Base-by-base conservation (phyloP, 2,888 invertebrate genomes). In the Paralinhomoeus sp. region DNA sequence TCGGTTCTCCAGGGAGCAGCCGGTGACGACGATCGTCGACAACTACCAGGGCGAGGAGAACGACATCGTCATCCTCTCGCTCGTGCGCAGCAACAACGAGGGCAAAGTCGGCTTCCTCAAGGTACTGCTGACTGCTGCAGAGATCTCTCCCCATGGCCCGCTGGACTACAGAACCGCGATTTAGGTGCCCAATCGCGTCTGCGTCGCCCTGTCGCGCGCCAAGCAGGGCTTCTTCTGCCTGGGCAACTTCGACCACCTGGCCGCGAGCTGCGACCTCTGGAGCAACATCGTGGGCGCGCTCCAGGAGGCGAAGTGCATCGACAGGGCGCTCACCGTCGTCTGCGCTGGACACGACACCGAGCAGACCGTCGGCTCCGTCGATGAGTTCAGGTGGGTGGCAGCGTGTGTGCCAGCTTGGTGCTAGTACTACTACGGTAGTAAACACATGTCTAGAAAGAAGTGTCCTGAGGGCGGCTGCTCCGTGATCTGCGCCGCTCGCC, bases 21-120 rank as follows among this genome's bases (percentile, higher is more conserved):
- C 27, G 12, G 7, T 27, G 27, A 12, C 27, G 7, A 27, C 73
- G 0, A 73, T 74, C 1, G 75, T 80, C 1, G 80, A 81, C 60
- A 79, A 77, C 58, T 81, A 73, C 55, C 81, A 81, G 66, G 80
- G 81, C 0, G 75, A 79, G 56, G 80, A 80, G 67, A 75, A 73
- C 57, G 74, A 74, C 57, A 34, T 79, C 57, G 80, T 80, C 1
- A 77, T 78, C 17, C 41, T 57, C 24, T 57, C 57, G 17, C 50
- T 58, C 37, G 56, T 58, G 1, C 45, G 57, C 36, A 52, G 51
- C 33, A 58, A 57, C 45, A 44, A 38, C 21, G 51, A 54, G 24
- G 48, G 50, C 24, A 48, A 51, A 18, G 54, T 60, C 42, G 63
- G 63, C 21, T 63, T 64, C 47, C 49, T 63, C 37, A 55, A 50